These are phyloP conservation scores for Microcaecilia unicolor DNA, from an alignment of 2,797 vertebrate genomes.

Conservation along the genomic window DNA sequence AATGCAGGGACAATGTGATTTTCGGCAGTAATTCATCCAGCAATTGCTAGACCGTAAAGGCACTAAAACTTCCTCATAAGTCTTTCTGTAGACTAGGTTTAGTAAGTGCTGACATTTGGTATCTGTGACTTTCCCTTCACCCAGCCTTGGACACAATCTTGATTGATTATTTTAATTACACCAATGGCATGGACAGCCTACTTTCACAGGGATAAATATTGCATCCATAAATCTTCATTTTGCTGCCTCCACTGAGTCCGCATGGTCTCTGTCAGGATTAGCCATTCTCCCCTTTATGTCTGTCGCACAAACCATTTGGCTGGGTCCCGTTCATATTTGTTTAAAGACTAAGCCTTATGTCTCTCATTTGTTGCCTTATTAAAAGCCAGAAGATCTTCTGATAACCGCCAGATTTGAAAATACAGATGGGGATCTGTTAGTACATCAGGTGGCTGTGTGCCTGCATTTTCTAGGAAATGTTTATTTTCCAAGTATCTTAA, in stretches of 20 bases:
- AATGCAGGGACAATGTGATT: accelerated
- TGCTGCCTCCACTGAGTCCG: conserved; percentile 12
- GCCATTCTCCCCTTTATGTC: conserved; percentile 1
- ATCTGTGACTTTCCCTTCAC: conserved; percentile 2
- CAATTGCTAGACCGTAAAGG: not conserved
- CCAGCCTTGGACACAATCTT: conserved; percentile 35
- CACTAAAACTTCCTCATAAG: not conserved
- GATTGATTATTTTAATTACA: conserved; percentile 76
- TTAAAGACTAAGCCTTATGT: conserved; percentile 3
- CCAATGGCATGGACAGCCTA: conserved; percentile 36
- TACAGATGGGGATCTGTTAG: not conserved
- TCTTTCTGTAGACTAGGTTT: not conserved
- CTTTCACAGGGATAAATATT: conserved; percentile 37
- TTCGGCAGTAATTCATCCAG: accelerated
- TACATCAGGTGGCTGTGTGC: conserved; percentile 10
- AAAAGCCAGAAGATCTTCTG: not conserved
- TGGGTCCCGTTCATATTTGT: not conserved
- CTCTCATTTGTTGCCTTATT: conserved; percentile 9
- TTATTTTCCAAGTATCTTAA: too few relatives aligned
- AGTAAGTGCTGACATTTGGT: conserved; percentile 26
- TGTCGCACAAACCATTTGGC: not conserved
- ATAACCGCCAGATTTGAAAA: not conserved
- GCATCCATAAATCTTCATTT: conserved; percentile 64
- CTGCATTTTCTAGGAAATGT: too few relatives aligned
- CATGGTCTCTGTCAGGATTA: not conserved